These are phyloP conservation scores for Lamellibrachia columna DNA, from an alignment of 2,888 invertebrate genomes.

Conservation along the genomic window DNA sequence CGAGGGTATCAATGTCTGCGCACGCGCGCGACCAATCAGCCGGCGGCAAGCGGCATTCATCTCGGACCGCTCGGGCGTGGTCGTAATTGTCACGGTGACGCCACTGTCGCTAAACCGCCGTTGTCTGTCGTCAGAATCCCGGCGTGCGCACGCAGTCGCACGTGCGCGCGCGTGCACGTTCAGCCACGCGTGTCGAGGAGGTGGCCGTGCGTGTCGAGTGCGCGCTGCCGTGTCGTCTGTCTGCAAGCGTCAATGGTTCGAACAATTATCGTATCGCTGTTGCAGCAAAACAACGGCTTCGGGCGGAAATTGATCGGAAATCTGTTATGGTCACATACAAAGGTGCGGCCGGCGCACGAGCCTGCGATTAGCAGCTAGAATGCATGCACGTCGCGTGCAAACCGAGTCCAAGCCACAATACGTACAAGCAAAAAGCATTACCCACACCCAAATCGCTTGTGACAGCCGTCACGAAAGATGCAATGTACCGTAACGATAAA, in stretches of 20 bases:
- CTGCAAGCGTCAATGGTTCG: not conserved
- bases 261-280: not conserved
- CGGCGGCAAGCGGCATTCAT: not conserved
- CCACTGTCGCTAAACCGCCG: not conserved
- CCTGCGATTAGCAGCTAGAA: not conserved
- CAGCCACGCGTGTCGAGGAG: not conserved
- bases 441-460: not conserved
- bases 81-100: not conserved
- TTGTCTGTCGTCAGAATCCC: not conserved
- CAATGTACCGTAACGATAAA: not conserved
- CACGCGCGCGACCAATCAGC: conserved; percentile 9
- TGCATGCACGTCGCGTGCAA: not conserved
- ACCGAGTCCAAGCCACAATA: not conserved
- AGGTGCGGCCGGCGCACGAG: not conserved
- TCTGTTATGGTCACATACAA: not conserved
- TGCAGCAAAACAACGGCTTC: not conserved
- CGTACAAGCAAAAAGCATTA: not conserved
- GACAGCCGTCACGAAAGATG: not conserved
- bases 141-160: not conserved
- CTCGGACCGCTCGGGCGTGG: not conserved
- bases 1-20: conserved; percentile 10
- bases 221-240: not conserved
- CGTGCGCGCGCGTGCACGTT: not conserved
- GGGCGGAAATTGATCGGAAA: not conserved
- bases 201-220: not conserved